A percentile compares a stretch with the other conserved stretches of the same genome.
Conservation (phyloP, 2,113 vertebrate species). For the Scytalopus superciliaris region DNA sequence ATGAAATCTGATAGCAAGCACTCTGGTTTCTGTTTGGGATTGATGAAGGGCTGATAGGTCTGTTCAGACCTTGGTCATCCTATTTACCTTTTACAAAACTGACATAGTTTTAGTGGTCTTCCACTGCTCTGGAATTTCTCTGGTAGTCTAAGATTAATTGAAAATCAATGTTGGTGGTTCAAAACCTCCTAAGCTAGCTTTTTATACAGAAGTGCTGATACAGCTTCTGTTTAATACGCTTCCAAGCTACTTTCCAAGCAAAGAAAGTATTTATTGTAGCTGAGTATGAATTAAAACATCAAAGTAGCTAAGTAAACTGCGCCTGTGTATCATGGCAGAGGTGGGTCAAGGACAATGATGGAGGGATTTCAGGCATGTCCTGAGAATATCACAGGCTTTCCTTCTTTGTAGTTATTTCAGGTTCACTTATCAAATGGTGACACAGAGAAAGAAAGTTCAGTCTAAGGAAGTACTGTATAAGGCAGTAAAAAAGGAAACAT, state of each 20-base stretch:
- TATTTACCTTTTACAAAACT: not conserved
- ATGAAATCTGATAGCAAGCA: not conserved
- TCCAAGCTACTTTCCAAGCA: not conserved
- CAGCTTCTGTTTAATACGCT: not conserved
- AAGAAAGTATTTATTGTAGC: not conserved
- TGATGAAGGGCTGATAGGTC: not conserved
- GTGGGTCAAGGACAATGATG: not conserved
- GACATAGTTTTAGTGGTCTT: not conserved
- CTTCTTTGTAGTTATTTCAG: not conserved
- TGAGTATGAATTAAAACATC: not conserved
- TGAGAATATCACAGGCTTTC: not conserved
- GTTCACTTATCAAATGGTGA: not conserved
- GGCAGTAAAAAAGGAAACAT: not conserved
- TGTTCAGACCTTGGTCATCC: not conserved
- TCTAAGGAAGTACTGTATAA: not conserved
- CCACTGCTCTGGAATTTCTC: not conserved
- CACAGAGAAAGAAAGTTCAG: not conserved
- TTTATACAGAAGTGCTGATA: not conserved
- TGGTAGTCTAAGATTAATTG: not conserved
- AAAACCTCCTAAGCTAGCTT: not conserved
- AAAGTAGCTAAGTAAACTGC: not conserved
- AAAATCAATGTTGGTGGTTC: conserved; percentile 33
- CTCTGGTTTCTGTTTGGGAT: not conserved
- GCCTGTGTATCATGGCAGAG: not conserved
- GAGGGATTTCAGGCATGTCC: not conserved